phyloP scores from a whole-genome alignment of 2,797 vertebrate genomes.

The Lophius americanus region DNA sequence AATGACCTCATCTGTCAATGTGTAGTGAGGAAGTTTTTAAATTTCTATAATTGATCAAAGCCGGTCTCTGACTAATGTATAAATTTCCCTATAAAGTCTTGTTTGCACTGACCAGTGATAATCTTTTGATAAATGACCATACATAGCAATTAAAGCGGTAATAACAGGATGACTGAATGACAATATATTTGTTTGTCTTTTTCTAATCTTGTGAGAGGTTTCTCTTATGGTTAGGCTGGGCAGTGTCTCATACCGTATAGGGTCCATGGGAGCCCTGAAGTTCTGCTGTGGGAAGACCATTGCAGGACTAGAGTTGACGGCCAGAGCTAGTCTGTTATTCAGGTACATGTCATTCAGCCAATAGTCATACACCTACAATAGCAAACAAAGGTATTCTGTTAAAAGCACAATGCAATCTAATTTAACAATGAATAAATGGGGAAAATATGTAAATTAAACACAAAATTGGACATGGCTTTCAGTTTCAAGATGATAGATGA shows the following conservation, averaged over 20 bases:
- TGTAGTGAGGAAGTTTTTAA: slow-evolving; percentile 34
- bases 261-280: slow-evolving; percentile 88
- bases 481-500: no score
- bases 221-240: neutral
- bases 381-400: slow-evolving; percentile 5
- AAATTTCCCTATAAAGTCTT: slow-evolving; percentile 21
- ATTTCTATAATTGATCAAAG: slow-evolving; percentile 44
- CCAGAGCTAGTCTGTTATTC: slow-evolving; percentile 90
- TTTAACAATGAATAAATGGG: no score
- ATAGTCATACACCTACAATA: slow-evolving; percentile 89
- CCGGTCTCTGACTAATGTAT: slow-evolving; percentile 11
- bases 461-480: no score
- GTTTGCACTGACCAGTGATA: neutral
- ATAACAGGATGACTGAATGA: neutral
- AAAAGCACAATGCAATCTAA: neutral
- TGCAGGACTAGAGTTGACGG: slow-evolving; percentile 95
- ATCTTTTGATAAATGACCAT: neutral
- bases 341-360: slow-evolving; percentile 99
- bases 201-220: neutral
- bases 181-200: neutral
- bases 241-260: slow-evolving; percentile 84
- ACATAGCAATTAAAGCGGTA: neutral
- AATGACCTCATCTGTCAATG: slow-evolving; percentile 56
- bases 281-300: slow-evolving; percentile 91
- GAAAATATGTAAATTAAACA: no score